Base-by-base conservation (phyloP, 2,113 vertebrate genomes). In the Synchiropus splendidus region DNA sequence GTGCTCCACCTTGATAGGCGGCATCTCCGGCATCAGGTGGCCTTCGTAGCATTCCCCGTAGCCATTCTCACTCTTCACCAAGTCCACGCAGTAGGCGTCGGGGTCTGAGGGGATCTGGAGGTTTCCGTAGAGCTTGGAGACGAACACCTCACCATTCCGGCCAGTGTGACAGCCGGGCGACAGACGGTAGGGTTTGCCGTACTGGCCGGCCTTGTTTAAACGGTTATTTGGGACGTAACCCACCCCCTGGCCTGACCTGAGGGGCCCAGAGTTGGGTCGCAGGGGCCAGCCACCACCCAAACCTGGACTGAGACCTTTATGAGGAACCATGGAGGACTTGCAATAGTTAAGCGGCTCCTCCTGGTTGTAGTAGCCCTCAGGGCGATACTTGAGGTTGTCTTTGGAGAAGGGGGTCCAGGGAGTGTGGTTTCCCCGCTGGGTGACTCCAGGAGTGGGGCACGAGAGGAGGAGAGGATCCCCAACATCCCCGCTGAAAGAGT, bases 1-100 rank as follows among this genome's bases (percentile, higher is more conserved):
- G 0, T 88, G 86, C 68, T 98, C 94, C 0, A 62, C 83, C 75
- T 98, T 98, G 64, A 98, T 88, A 18, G 89, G 85, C 16, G 85
- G 83, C 66, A 85, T 79, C n/a, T 90, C 87, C 1, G 85, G 47
- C 30, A 88, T 80, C 69, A 84, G 9, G 0, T 82, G 54, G 4
- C 78, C 39, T 0, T 87, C 77, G 13, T 85, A 88, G 31, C 72
- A 66, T 9, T 85, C 44, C 11, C 77, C 83, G 0, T 80, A 72
- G 0, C 78, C 62, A 9, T 80, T 78, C 52, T 87, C 86, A 2
- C 79, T 77, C 62, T 90, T 92, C 36, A 83, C 54, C 6, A 84
- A 80, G 31, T 91, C 87, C 6, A 64, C 34, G 0, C 50, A 66
- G 39, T 82, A 89, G 34, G 32, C 72, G 9, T 90, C 88, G 0